Percentiles rank a stretch among this genome's conserved stretches.
phyloP scores from a whole-genome alignment of 35 echinoderm and acorn worm species.

The Ophiothrix spiculata region DNA sequence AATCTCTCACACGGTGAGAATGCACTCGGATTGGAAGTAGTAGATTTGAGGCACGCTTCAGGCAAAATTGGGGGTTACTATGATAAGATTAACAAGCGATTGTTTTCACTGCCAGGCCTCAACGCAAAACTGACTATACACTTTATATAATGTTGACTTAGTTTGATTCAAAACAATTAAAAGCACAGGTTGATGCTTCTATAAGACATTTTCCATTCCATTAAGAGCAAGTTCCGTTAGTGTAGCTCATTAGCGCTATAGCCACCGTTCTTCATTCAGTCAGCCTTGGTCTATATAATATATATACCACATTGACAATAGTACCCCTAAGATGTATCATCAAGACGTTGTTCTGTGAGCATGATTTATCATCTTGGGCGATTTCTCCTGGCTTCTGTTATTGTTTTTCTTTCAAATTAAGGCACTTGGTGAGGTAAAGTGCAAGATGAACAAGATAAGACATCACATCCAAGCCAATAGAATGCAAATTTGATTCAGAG shows the following conservation, averaged over 20 bases:
- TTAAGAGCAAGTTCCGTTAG: too few species aligned
- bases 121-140: too few species aligned
- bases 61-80: background rate
- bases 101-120: background rate
- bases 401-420: slow-evolving; percentile 17
- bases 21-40: background rate
- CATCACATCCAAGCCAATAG: background rate
- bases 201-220: too few species aligned
- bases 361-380: slow-evolving; percentile 9
- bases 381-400: background rate
- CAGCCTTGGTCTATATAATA: too few species aligned
- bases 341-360: background rate
- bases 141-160: too few species aligned
- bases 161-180: too few species aligned
- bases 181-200: too few species aligned
- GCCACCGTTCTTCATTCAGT: too few species aligned
- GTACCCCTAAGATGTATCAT: background rate
- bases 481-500: background rate
- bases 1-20: background rate
- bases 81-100: background rate
- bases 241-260: too few species aligned
- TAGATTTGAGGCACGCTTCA: background rate
- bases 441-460: background rate
- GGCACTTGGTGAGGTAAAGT: background rate
- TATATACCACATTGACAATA: background rate